Evolutionary conservation across 2,888 invertebrate genomes (phyloP), one percentile per base, ranked within the genome.

Genomic region (Macrosiphum euphorbiae): DNA sequence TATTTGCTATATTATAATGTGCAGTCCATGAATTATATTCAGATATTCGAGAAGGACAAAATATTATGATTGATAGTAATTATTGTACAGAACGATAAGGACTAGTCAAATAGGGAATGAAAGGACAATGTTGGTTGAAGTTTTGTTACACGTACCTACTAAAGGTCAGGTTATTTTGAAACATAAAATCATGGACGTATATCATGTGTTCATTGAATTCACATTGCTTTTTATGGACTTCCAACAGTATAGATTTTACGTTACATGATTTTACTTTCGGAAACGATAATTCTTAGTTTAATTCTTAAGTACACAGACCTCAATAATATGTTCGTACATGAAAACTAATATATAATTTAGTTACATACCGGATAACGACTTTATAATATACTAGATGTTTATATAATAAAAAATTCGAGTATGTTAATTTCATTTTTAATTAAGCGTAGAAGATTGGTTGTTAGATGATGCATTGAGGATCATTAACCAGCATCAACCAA

Each of bases 151-250:
- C 67, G 16, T 67, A 35, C 16, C 28, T 85, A 44, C 10, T 88
- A 88, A 88, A 87, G 87, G 87, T 87, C 50, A 87, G 20, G 35
- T 52, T 88, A 52, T 88, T 52, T 88, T 20, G n/a, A 20, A 88
- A 88, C 88, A 24, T 35, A 10, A 28, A 28, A 28, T 44, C 28
- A 86, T 44, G 11, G 24, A 44, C 44, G 28, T 86, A 24, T 85
- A 85, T 87, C 16, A 13, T 47, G 16, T 50, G n/a, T 67, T 67
- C 16, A 5, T 7, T 16, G 7, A 67, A n/a, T 67, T 35, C 5
- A 67, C n/a, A 67, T 16, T 67, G 16, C n/a, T 67, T 67, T 67
- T 67, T n/a, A 67, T 67, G n/a, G 1, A 67, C n/a, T 67, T 67
- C 35, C 16, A n/a, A n/a, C n/a, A 61, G n/a, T n/a, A 61, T n/a